Evolutionary conservation across 2,113 vertebrate genomes (phyloP).

Genomic region (Deroptyus accipitrinus): DNA sequence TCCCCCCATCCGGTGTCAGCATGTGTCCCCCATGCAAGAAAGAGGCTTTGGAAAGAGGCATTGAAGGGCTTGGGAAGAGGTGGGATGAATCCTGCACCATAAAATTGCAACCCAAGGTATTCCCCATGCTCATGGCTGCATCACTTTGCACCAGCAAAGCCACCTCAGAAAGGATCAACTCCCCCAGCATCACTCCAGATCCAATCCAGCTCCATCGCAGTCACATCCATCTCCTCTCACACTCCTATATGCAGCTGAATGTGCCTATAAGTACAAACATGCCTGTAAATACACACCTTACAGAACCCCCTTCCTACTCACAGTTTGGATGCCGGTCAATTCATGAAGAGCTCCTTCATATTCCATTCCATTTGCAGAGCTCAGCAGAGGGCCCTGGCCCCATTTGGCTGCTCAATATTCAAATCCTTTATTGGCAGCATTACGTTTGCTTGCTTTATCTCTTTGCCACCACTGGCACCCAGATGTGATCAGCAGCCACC

Average conservation of each 20-base stretch:
- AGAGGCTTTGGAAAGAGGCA: not conserved
- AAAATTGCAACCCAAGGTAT: not conserved
- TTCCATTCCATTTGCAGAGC: not conserved
- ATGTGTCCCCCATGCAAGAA: rapidly evolving
- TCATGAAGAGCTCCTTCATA: not conserved
- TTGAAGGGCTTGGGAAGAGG: not conserved
- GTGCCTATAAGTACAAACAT: not conserved
- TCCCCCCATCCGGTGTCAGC: rapidly evolving
- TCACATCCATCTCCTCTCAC: rapidly evolving
- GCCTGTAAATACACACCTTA: not conserved
- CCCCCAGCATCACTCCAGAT: not conserved
- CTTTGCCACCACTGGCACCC: not conserved
- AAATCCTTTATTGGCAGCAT: not conserved
- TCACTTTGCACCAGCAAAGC: not conserved
- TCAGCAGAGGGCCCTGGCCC: not conserved
- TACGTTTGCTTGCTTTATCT: not conserved
- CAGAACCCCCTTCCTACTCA: not conserved
- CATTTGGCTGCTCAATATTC: not conserved
- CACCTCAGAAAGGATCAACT: not conserved
- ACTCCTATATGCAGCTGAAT: not conserved
- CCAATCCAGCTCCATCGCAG: not conserved
- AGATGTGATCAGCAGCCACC: not conserved
- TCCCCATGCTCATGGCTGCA: not conserved
- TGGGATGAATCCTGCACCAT: rapidly evolving
- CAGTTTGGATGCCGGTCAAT: not conserved